phyloP scores from a whole-genome alignment of 92 coral and sea anemone species.

The Porites rus region DNA sequence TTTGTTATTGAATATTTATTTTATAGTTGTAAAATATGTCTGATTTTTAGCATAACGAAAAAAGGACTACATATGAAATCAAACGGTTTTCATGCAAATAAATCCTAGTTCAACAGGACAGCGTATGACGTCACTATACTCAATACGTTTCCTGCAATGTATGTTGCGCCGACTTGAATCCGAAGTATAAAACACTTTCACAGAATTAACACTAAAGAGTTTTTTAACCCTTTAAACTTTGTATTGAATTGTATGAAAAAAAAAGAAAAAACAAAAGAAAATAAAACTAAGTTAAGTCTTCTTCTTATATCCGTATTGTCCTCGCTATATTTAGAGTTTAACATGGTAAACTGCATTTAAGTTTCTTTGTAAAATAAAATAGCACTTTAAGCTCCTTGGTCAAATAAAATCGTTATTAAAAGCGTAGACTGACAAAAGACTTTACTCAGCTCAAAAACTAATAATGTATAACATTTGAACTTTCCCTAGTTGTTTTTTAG shows the following conservation, averaged over 20 bases:
- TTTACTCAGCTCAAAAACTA: not conserved
- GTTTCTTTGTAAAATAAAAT: not conserved
- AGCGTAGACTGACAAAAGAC: not conserved
- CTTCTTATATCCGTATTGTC: too few species aligned
- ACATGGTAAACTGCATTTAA: not conserved
- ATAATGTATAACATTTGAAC: too few species aligned
- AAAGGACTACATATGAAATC: not conserved
- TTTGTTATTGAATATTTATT: not conserved
- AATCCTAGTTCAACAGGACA: not conserved
- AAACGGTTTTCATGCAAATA: not conserved
- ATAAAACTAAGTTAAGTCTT: too few species aligned
- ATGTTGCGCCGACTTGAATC: not conserved
- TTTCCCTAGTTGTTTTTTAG: too few species aligned
- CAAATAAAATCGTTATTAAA: not conserved
- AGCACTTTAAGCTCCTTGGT: not conserved
- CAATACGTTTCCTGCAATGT: conserved; percentile 17
- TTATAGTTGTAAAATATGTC: not conserved
- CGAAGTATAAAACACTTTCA: not conserved
- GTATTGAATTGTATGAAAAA: too few species aligned
- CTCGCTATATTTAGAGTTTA: too few species aligned
- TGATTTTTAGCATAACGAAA: not conserved
- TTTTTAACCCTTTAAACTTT: not conserved
- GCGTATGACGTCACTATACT: conserved; percentile 7
- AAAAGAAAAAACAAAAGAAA: too few species aligned
- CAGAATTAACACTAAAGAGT: not conserved